Evolutionary conservation across 2,113 vertebrate species (phyloP).

Genomic region (Oreochromis tanganicae): DNA sequence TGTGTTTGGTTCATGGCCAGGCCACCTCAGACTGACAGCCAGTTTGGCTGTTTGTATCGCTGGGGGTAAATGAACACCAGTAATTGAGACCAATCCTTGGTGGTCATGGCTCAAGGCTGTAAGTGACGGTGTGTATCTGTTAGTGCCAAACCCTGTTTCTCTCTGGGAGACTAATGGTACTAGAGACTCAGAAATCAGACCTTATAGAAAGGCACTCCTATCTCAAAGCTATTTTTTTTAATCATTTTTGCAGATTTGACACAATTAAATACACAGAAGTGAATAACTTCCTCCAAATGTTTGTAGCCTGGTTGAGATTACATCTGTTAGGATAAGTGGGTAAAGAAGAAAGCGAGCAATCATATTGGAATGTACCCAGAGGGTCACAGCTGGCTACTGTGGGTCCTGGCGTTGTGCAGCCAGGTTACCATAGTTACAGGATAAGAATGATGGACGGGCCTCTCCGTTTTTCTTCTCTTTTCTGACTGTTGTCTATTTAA

Average conservation of each 20-base stretch:
- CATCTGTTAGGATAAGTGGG: constrained; percentile 15
- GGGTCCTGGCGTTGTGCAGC: constrained; percentile 29
- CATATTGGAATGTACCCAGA: constrained; percentile 38
- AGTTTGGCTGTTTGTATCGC: constrained; percentile 26
- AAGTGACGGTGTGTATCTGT: constrained; percentile 28
- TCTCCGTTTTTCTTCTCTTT: background rate
- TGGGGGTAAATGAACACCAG: constrained; percentile 54
- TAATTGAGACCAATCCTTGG: constrained; percentile 57
- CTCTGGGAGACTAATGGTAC: constrained; percentile 13
- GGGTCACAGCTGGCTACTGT: constrained; percentile 54
- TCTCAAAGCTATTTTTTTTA: background rate
- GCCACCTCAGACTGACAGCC: constrained; percentile 9
- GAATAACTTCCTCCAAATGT: background rate
- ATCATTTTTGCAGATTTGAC: constrained; percentile 4
- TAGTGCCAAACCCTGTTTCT: constrained; percentile 25
- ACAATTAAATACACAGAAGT: background rate
- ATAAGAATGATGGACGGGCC: constrained; percentile 32
- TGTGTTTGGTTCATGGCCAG: constrained; percentile 41
- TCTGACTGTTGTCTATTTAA: background rate
- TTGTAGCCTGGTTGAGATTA: background rate
- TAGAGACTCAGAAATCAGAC: constrained; percentile 11
- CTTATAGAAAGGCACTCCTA: background rate
- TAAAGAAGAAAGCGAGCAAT: constrained; percentile 16
- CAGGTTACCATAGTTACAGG: constrained; percentile 61
- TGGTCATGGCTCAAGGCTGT: constrained; percentile 56